Percentiles rank a stretch among this genome's conserved stretches.
These are phyloP conservation scores for Propithecus perrieri DNA, from an alignment of 2,797 vertebrate genomes.

Conservation along the genomic window DNA sequence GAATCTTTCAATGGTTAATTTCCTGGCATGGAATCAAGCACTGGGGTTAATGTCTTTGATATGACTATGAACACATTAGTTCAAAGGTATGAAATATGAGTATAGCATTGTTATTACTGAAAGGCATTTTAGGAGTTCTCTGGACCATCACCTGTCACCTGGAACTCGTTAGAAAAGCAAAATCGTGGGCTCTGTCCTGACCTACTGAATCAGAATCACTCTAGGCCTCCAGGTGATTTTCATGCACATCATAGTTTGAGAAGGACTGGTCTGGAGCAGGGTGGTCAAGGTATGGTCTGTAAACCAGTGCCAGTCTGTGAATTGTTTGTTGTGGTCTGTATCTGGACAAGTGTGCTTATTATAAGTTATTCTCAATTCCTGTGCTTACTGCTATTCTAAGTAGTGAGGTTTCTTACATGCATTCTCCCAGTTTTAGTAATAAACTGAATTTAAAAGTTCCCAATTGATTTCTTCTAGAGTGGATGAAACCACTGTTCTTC, in stretches of 20 bases:
- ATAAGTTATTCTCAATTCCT: background rate
- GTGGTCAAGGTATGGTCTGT: background rate
- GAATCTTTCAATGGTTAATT: constrained; percentile 21
- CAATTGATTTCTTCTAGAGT: background rate
- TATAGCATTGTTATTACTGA: background rate
- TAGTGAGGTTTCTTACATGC: background rate
- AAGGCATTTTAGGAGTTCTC: background rate
- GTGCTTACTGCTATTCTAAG: background rate
- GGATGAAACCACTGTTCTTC: background rate
- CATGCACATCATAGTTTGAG: background rate
- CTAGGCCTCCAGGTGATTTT: background rate
- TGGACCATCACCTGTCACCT: background rate
- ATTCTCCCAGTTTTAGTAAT: background rate
- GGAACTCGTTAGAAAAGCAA: background rate
- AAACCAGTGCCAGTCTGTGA: background rate
- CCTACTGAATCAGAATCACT: background rate
- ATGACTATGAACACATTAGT: background rate
- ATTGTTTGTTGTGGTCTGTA: background rate
- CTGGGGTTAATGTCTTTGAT: background rate
- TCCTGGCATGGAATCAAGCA: background rate
- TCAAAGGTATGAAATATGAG: background rate
- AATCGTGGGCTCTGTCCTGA: background rate
- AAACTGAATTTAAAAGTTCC: background rate
- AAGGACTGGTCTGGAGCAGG: background rate
- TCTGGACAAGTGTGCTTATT: background rate